Percentiles rank a stretch among this genome's conserved stretches.
These are phyloP conservation scores for Drosophila auraria DNA, from an alignment of 1,140 invertebrate genomes.

Conservation along the genomic window DNA sequence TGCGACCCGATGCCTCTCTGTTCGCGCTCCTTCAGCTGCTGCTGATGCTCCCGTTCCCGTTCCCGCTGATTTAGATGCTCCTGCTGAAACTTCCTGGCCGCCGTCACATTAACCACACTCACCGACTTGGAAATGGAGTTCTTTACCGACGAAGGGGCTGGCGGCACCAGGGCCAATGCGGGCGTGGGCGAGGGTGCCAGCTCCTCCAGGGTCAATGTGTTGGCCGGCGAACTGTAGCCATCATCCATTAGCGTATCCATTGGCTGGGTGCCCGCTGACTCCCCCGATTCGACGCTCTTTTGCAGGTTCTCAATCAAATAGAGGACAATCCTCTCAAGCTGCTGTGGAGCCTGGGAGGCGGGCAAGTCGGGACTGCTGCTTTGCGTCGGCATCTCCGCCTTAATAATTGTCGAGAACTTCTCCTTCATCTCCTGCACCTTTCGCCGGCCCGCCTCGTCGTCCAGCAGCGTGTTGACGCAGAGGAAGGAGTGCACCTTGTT, in stretches of 20 bases:
- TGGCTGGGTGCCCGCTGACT: constrained; percentile 12
- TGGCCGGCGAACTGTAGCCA: constrained; percentile 63
- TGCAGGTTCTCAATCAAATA: constrained; percentile 88
- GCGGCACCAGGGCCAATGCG: constrained; percentile 85
- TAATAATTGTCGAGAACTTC: constrained; percentile 88
- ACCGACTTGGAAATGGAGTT: constrained; percentile 86
- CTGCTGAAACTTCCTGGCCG: constrained; percentile 72
- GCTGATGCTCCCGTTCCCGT: constrained; percentile 20
- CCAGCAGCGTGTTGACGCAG: constrained; percentile 92
- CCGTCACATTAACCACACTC: constrained; percentile 76
- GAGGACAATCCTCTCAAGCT: constrained; percentile 88
- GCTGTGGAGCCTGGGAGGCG: constrained; percentile 88
- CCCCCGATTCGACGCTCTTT: constrained; percentile 66
- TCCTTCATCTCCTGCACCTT: constrained; percentile 90
- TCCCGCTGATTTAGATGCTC: constrained; percentile 42
- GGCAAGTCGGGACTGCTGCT: constrained; percentile 85
- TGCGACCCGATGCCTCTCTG: neutral
- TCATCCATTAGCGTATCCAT: constrained; percentile 55
- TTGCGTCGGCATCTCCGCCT: constrained; percentile 79
- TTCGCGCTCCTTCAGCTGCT: constrained; percentile 21
- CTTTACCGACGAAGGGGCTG: constrained; percentile 85
- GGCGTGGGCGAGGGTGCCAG: constrained; percentile 61
- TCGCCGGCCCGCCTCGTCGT: constrained; percentile 89
- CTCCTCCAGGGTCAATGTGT: constrained; percentile 59
- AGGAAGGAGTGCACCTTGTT: constrained; percentile 92